A percentile compares a stretch with the other conserved stretches of the same genome.
Conservation (phyloP, 2,797 vertebrate genomes). For the Chiloscyllium punctatum region DNA sequence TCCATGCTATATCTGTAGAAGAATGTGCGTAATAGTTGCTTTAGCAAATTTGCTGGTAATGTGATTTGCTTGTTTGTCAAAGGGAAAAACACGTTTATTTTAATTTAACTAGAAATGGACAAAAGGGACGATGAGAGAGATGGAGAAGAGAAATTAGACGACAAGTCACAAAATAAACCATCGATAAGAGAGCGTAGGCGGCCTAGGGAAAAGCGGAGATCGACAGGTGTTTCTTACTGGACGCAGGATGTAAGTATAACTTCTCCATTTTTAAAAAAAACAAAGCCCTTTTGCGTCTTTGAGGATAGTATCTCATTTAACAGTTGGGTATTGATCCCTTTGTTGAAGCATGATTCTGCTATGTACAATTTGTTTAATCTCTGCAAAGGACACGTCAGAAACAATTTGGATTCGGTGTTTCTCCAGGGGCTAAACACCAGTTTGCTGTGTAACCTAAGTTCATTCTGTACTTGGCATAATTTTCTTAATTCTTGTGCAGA, state of each 20-base stretch:
- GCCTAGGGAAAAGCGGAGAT: constrained; percentile 92
- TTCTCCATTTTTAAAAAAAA: neutral
- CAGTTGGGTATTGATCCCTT: neutral
- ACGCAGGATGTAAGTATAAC: constrained; percentile 76
- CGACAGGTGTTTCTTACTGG: constrained; percentile 90
- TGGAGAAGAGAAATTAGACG: constrained; percentile 58
- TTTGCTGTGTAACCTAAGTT: neutral
- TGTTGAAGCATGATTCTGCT: neutral
- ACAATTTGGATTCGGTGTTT: neutral
- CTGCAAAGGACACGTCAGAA: neutral
- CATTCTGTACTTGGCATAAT: neutral
- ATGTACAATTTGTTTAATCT: neutral
- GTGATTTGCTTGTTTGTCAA: neutral
- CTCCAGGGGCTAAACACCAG: neutral
- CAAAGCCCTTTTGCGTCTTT: no score
- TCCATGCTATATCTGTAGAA: neutral
- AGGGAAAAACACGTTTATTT: neutral
- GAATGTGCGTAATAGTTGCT: neutral
- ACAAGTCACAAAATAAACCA: constrained; percentile 82
- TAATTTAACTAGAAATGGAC: constrained; percentile 66
- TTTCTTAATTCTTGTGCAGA: neutral
- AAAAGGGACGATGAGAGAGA: constrained; percentile 92
- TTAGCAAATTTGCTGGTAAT: neutral
- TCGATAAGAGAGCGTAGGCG: constrained; percentile 90
- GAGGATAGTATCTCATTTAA: neutral